Conservation (phyloP, 1,140 invertebrate species). For the Diploscapter pachys region DNA sequence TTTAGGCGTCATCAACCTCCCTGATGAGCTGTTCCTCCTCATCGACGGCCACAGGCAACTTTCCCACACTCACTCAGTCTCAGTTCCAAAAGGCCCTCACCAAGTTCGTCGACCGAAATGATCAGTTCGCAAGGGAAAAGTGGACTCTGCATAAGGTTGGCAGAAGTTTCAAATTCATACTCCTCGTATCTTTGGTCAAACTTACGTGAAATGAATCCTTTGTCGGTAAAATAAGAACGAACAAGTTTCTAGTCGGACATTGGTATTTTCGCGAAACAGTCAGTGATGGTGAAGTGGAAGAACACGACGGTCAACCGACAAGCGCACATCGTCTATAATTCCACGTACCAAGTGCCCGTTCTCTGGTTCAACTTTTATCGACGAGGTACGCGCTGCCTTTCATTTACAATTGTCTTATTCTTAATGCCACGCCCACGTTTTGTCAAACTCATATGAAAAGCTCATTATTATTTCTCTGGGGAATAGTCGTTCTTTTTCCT, state of each 20-base stretch:
- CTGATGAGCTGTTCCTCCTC: background rate
- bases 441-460: too few species aligned
- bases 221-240: too few species aligned
- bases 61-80: constrained; percentile 12
- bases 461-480: too few species aligned
- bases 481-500: too few species aligned
- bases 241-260: background rate
- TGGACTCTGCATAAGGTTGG: constrained; percentile 26
- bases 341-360: constrained; percentile 19
- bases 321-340: constrained; percentile 29
- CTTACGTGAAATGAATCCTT: background rate
- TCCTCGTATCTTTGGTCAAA: too few species aligned
- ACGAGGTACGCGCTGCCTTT: constrained; percentile 2
- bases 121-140: constrained; percentile 4
- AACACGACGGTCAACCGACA: constrained; percentile 19
- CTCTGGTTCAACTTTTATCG: constrained; percentile 32
- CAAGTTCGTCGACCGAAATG: constrained; percentile 9
- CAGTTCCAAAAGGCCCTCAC: constrained; percentile 3
- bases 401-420: too few species aligned
- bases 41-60: constrained; percentile 11
- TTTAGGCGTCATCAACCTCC: background rate
- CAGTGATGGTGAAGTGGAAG: constrained; percentile 16
- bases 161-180: too few species aligned
- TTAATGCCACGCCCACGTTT: too few species aligned
- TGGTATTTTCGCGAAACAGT: constrained; percentile 22